These are phyloP conservation scores for Plebejus anna DNA, from an alignment of 2,888 invertebrate species.

Conservation along the genomic window DNA sequence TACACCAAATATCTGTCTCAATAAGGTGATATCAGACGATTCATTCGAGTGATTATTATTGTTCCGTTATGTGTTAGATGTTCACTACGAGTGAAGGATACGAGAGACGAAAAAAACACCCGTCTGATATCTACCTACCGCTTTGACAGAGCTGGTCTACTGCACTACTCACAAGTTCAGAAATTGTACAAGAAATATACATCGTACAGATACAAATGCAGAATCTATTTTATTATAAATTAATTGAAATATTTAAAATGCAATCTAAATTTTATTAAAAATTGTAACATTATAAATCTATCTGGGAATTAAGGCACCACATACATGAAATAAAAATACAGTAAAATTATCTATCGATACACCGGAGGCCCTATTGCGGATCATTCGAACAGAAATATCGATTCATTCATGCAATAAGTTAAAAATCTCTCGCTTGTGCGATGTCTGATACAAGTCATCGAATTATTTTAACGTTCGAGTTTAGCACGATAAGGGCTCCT, in stretches of 20 bases:
- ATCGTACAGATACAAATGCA: conserved; percentile 48
- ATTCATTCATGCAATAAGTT: neutral
- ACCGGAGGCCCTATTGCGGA: conserved; percentile 40
- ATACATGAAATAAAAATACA: conserved; percentile 59
- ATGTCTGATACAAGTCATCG: neutral
- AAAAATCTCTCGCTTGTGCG: neutral
- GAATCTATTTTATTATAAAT: conserved; percentile 35
- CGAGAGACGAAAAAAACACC: neutral
- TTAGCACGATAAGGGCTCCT: neutral
- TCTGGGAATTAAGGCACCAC: conserved; percentile 70
- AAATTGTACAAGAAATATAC: conserved; percentile 53
- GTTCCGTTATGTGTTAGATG: neutral
- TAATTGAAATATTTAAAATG: conserved; percentile 32
- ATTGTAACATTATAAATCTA: conserved; percentile 37
- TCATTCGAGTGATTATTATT: neutral
- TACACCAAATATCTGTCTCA: neutral
- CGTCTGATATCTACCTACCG: neutral
- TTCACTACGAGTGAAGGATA: too few species aligned
- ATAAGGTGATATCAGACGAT: neutral
- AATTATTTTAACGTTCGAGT: neutral
- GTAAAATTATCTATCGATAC: conserved; percentile 57
- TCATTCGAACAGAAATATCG: neutral
- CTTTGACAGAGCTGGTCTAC: neutral
- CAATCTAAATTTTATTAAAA: conserved; percentile 32
- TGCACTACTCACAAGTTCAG: conserved; percentile 46